Conservation (phyloP, 23 tunicate genomes). For the Styela clava region DNA sequence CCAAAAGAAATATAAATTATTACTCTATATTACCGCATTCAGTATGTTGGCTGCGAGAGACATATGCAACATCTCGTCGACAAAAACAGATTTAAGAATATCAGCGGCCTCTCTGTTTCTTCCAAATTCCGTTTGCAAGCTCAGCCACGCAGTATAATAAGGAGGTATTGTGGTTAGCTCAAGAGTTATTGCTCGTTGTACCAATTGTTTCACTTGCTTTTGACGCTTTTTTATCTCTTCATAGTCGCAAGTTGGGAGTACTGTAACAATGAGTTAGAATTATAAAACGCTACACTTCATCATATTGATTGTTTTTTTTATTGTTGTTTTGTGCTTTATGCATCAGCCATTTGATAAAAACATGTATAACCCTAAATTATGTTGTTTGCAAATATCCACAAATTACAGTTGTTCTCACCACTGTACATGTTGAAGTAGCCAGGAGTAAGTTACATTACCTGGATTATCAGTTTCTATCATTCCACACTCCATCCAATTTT, state of each 20-base stretch:
- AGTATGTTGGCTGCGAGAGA: conserved; percentile 41
- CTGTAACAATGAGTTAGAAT: too few species aligned
- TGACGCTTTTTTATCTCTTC: background rate
- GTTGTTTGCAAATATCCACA: too few species aligned
- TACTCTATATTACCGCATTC: conserved; percentile 31
- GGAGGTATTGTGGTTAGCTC: conserved; percentile 58
- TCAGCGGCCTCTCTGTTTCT: conserved; percentile 35
- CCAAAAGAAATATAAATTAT: too few species aligned
- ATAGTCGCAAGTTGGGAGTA: background rate
- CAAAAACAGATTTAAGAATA: conserved; percentile 34
- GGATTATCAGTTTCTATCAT: conserved; percentile 23
- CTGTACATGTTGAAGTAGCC: too few species aligned
- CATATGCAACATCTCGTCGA: conserved; percentile 61
- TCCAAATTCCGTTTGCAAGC: conserved; percentile 35
- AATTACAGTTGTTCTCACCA: too few species aligned
- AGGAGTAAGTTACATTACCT: too few species aligned
- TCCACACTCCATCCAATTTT: conserved; percentile 64
- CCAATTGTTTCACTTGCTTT: conserved; percentile 2
- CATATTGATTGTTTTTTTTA: too few species aligned
- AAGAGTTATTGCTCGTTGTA: conserved; percentile 32
- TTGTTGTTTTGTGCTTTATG: too few species aligned
- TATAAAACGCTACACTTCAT: too few species aligned
- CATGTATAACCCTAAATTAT: too few species aligned
- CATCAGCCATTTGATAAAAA: too few species aligned
- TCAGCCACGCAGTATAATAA: conserved; percentile 55